Base-by-base conservation (phyloP, 2,888 invertebrate genomes). In the Cynaeus angustus region DNA sequence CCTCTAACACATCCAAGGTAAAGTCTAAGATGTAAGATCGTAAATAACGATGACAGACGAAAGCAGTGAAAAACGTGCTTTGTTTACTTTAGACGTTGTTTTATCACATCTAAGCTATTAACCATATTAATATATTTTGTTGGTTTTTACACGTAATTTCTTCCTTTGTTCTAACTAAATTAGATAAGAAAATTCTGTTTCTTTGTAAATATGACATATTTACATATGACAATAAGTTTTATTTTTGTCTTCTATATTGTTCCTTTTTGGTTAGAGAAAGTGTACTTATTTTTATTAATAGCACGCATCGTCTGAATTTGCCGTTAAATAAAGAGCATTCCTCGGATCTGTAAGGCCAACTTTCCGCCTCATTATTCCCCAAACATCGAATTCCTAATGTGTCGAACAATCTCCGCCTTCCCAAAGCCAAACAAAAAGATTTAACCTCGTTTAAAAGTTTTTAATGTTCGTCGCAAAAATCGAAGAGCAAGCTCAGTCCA, bases 381-480 rank as follows among this genome's bases (percentile, higher is more conserved):
- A 21, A 46, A 46, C 21, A 46, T 46, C 46, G 46, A 46, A 46
- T 46, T 46, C 21, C 21, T 21, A 21, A 46, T 16, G 46, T 46
- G 46, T 46, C 46, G 46, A 46, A 21, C 46, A 46, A 16, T 16
- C 46, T 14, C 46, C 12, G n/a, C 46, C 21, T 10, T 13, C 10
- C 41, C 1, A 33, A 41, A 41, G 16, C 16, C 46, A 16, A 46
- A 46, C 46, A 46, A 46, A 46, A 46, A 46, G 46, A 46, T 46
- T 53, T 53, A 55, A 37, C 53, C 53, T 55, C 14, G 53, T 37
- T 55, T 55, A 16, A 16, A 55, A 55, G 37, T 55, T 55, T 55
- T 55, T 55, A 55, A 55, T 55, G 53, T 55, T 46, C 16, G 16
- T 46, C 46, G 46, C 46, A 13, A 8, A 46, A 43, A 9, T 46